Percentiles rank a stretch among this genome's conserved stretches.
Conservation (phyloP, 2,888 invertebrate species). For the Caenorhabditis doughertyi region DNA sequence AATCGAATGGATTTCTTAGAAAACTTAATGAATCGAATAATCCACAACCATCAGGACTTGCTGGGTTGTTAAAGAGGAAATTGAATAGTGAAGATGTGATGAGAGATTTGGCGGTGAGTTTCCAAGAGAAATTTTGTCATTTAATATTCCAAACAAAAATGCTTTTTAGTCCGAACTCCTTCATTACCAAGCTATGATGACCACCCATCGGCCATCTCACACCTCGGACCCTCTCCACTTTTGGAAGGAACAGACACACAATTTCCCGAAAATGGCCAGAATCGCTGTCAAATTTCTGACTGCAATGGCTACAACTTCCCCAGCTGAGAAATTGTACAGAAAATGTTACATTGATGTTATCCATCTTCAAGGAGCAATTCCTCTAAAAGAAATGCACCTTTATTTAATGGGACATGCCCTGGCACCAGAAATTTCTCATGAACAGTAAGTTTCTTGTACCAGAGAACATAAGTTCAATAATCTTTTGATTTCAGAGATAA, state of each 20-base stretch:
- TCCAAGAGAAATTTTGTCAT: neutral
- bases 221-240: conserved; percentile 13
- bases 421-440: too few species aligned
- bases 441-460: too few species aligned
- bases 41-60: neutral
- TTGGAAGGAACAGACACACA: conserved; percentile 14
- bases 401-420: too few species aligned
- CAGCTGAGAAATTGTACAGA: conserved; percentile 1
- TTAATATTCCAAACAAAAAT: neutral
- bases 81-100: neutral
- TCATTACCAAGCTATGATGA: conserved; percentile 16
- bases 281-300: neutral
- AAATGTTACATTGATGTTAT: too few species aligned
- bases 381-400: too few species aligned
- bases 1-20: too few species aligned
- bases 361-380: too few species aligned
- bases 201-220: conserved; percentile 11
- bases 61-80: conserved; percentile 14
- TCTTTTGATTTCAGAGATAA: too few species aligned
- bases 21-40: neutral
- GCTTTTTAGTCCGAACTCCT: conserved; percentile 11
- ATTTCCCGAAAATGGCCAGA: neutral
- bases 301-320: neutral
- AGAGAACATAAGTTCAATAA: too few species aligned
- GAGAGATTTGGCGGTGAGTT: neutral